Percentiles rank a stretch among this genome's conserved stretches.
Evolutionary conservation across 2,113 vertebrate genomes (phyloP).

Genomic region (Brachyhypopomus gauderio): DNA sequence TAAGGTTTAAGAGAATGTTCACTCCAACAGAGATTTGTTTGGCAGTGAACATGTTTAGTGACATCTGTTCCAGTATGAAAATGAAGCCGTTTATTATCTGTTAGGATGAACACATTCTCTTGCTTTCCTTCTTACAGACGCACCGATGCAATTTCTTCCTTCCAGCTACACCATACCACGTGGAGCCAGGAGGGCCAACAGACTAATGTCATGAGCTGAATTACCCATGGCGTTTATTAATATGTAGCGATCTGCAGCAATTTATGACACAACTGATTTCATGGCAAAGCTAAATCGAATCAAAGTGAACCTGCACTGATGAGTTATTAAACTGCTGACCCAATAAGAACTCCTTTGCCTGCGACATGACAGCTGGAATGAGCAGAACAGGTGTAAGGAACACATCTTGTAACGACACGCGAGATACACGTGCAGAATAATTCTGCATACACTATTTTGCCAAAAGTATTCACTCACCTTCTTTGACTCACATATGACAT

Average conservation of each 20-base stretch:
- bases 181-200: neutral
- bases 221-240: neutral
- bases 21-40: neutral
- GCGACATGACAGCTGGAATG: neutral
- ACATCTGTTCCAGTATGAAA: neutral
- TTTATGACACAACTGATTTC: neutral
- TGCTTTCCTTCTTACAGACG: neutral
- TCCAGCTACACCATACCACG: neutral
- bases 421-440: neutral
- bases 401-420: neutral
- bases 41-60: neutral
- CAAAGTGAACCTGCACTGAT: neutral
- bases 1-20: neutral
- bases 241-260: neutral
- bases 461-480: too few relatives aligned
- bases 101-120: neutral
- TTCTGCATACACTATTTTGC: too few relatives aligned
- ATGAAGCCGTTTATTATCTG: neutral
- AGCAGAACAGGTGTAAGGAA: neutral
- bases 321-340: conserved; percentile 5
- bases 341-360: neutral
- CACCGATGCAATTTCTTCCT: neutral
- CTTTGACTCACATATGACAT: too few relatives aligned
- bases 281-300: neutral
- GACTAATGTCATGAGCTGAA: neutral